Evolutionary conservation across 2,113 vertebrate genomes (phyloP), one percentile per base, ranked within the genome.

Genomic region (Leucoraja erinaceus): DNA sequence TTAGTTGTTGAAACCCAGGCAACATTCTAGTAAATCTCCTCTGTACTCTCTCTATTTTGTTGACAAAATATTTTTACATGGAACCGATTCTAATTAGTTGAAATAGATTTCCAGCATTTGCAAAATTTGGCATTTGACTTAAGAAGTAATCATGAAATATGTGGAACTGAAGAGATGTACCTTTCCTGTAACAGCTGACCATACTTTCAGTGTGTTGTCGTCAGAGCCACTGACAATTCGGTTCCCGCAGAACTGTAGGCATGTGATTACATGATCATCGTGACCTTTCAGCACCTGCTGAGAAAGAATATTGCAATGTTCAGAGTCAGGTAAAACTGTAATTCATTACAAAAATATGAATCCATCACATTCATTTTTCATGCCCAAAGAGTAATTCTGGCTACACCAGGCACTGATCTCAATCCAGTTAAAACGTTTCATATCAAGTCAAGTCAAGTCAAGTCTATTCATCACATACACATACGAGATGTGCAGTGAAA

Each of bases 141-240:
- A 72, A 70, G 38, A 54, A 91, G 33, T 25, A 5, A 91, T 25
- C 90, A 91, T 66, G 68, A 72, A 68, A 72, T 91, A 33, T 22
- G 11, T 0, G 2, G 47, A 84, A 38, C 38, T 0, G 12, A 72
- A 8, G 0, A 0, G 54, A 16, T 96, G 94, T 94, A 99, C 99
- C 97, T 99, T 99, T 95, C 99, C 99, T 1, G 98, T 99, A 93
- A 99, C 98, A 0, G 99, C 99, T 38, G 99, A 99, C 99, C 99
- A 99, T 93, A 99, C 98, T 95, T 99, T 99, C 18, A 99, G 96
- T 22, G 99, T 99, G 97, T 99, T 99, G 97, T 99, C 99, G 1
- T 99, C 99, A 0, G 99, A 99, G 94, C 99, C 99, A 92, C 99
- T 99, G 94, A 99, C 99, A 38, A 99, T 99, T 81, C 98, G 97